Conservation (phyloP, 2,888 invertebrate genomes). For the Ectropis crepuscularia region DNA sequence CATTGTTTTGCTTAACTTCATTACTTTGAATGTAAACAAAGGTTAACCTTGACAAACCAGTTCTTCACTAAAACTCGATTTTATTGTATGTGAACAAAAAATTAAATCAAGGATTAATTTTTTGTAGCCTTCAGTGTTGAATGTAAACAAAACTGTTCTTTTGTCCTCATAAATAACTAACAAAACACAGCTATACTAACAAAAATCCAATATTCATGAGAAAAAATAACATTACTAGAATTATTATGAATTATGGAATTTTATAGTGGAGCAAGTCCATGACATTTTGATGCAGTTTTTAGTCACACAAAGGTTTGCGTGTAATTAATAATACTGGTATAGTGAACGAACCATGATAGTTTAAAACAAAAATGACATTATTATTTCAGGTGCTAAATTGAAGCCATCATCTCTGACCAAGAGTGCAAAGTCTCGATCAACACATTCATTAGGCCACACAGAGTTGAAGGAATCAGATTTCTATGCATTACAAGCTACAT, state of each 20-base stretch:
- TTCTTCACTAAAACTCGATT: slow-evolving; percentile 13
- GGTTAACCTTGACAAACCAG: slow-evolving; percentile 22
- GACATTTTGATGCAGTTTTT: no score
- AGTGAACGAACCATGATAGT: no score
- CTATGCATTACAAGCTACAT: slow-evolving; percentile 91
- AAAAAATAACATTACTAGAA: neutral
- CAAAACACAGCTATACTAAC: neutral
- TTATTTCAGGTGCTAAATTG: slow-evolving; percentile 66
- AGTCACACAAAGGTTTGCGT: no score
- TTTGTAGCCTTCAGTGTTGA: slow-evolving; percentile 17
- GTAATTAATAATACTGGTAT: no score
- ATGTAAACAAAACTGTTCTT: slow-evolving; percentile 2
- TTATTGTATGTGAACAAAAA: slow-evolving; percentile 14
- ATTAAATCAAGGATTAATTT: slow-evolving; percentile 26
- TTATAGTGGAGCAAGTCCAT: no score
- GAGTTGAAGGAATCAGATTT: slow-evolving; percentile 89
- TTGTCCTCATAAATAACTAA: neutral
- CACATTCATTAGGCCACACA: slow-evolving; percentile 77
- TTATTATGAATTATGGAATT: neutral
- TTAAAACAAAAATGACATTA: neutral
- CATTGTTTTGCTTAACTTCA: slow-evolving; percentile 9
- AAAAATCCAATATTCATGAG: neutral
- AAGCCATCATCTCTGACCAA: slow-evolving; percentile 77
- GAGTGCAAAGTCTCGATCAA: slow-evolving; percentile 75
- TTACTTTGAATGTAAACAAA: slow-evolving; percentile 29